Conservation (phyloP, 2,113 vertebrate genomes). For the Pongo abelii region DNA sequence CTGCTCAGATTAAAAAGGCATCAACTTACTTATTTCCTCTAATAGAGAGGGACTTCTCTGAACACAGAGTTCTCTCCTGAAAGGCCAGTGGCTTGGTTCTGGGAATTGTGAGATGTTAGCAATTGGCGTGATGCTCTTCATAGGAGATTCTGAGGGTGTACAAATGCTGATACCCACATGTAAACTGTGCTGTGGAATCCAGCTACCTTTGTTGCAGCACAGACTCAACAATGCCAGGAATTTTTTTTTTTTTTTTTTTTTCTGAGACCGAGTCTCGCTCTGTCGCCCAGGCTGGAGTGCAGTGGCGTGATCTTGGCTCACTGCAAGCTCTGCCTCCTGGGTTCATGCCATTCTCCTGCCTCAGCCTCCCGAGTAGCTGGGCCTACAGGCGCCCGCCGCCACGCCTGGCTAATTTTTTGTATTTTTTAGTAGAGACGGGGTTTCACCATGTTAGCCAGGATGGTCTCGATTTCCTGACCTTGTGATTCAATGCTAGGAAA, state of each 20-base stretch:
- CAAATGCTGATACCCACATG: slow-evolving; percentile 38
- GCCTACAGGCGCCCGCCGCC: no score
- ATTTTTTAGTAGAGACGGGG: no score
- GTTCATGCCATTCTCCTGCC: no score
- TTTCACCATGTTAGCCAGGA: no score
- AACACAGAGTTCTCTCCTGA: not conserved
- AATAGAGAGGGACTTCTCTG: slow-evolving; percentile 24
- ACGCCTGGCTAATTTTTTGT: no score
- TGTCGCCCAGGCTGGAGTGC: no score
- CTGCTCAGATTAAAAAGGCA: slow-evolving; percentile 64
- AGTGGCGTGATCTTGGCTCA: no score
- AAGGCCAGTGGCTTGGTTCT: slow-evolving; percentile 45
- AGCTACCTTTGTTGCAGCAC: slow-evolving; percentile 54
- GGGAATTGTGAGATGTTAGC: slow-evolving; percentile 59
- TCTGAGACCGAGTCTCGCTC: no score
- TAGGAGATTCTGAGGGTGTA: slow-evolving; percentile 65
- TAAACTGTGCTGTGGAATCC: slow-evolving; percentile 51
- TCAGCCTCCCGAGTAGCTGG: no score
- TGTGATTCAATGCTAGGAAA: slow-evolving; percentile 31
- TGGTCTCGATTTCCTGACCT: no score
- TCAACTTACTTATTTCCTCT: slow-evolving; percentile 62
- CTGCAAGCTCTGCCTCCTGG: no score
- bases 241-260: slow-evolving; percentile 36
- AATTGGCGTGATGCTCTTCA: slow-evolving; percentile 52
- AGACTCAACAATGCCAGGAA: slow-evolving; percentile 35